Base-by-base conservation (phyloP, 2,797 vertebrate genomes). In the Hybognathus amarus region DNA sequence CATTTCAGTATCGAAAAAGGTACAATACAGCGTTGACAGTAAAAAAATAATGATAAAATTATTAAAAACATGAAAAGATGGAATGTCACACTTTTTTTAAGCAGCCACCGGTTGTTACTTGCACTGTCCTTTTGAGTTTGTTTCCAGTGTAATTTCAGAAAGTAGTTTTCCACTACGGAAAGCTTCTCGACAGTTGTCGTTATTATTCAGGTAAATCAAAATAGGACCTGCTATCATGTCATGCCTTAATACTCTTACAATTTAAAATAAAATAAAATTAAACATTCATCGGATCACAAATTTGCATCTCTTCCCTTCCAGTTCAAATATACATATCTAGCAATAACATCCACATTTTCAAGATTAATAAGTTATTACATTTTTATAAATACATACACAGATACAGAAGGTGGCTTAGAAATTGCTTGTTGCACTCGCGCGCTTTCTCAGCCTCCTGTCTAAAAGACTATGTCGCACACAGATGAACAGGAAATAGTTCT, bases 331-430 rank as follows among this genome's bases (percentile, higher is more conserved):
- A 93, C 91, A 94, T 92, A 93, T 91, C 91, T 92, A 90, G 93
- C 93, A 93, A 93, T 91, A 91, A 93, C 92, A 91, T 93, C 90
- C 93, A 95, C 93, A 92, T 94, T 93, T 94, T 90, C 92, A 93
- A 93, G 91, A 94, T 93, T 93, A 94, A 94, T 95, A 94, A 94
- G 91, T 94, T 88, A 90, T 85, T 92, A 93, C 89, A 90, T 90
- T 90, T 79, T 87, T 79, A 84, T 83, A 88, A 79, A 89, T 75
- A 93, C 90, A 94, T 87, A 93, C 89, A 93, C 90, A 93, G 91
- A 92, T 87, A 93, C 79, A 90, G 86, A 88, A 81, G 89, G 87
- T 90, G 88, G 88, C 88, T 88, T 88, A 89, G 92, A 94, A 92
- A 93, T 93, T 87, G 91, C 90, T 92, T 90, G 89, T 91, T 88